Conservation (phyloP, 2,797 vertebrate species). For the Paratrypauchen microcephalus region DNA sequence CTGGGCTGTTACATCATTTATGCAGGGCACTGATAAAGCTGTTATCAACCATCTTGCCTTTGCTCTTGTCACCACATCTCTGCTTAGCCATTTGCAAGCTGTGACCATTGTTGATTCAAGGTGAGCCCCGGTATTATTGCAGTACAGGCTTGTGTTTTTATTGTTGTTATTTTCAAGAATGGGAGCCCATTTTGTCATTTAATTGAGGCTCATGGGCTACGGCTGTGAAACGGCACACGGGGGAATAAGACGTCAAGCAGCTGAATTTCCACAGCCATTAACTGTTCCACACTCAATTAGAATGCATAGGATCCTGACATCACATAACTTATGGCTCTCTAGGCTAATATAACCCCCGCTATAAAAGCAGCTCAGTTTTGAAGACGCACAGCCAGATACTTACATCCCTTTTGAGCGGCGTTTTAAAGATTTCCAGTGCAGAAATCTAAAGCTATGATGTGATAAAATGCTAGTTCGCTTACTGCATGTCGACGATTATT, state of each 20-base stretch:
- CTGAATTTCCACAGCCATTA: slow-evolving; percentile 84
- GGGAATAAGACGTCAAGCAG: slow-evolving; percentile 81
- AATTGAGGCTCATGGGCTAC: slow-evolving; percentile 82
- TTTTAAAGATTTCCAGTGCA: slow-evolving; percentile 58
- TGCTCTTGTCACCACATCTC: slow-evolving; percentile 46
- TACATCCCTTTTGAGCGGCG: slow-evolving; percentile 68
- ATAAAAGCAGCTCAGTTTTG: slow-evolving; percentile 67
- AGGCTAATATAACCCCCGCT: slow-evolving; percentile 75
- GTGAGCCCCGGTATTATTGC: slow-evolving; percentile 74
- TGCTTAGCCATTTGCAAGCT: slow-evolving; percentile 64
- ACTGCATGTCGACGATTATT: slow-evolving; percentile 63
- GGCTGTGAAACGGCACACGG: slow-evolving; percentile 70
- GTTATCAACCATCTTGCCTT: slow-evolving; percentile 25
- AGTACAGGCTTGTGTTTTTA: slow-evolving; percentile 75
- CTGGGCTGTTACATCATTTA: slow-evolving; percentile 7
- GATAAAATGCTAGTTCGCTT: slow-evolving; percentile 50
- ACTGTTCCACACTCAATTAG: slow-evolving; percentile 84
- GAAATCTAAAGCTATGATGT: slow-evolving; percentile 65
- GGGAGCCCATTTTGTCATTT: slow-evolving; percentile 81
- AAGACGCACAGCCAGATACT: slow-evolving; percentile 73
- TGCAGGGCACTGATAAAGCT: slow-evolving; percentile 21
- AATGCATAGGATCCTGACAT: slow-evolving; percentile 85
- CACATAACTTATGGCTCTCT: slow-evolving; percentile 82
- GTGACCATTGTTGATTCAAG: slow-evolving; percentile 73
- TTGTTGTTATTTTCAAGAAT: slow-evolving; percentile 82